Conservation (phyloP, 2,888 invertebrate species). For the Ophioninae sp. region DNA sequence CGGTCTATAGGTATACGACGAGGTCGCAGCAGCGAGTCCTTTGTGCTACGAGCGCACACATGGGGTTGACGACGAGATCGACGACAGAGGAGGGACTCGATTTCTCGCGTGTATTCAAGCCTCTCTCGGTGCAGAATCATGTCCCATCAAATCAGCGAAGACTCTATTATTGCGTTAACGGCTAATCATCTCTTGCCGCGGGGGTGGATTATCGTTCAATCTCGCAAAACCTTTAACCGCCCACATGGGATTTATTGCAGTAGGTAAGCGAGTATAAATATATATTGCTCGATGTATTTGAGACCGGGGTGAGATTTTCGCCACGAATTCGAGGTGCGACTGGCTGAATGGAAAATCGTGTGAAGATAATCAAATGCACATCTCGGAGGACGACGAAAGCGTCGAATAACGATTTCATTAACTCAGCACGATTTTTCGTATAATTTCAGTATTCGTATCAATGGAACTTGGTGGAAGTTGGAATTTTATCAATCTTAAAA, state of each 20-base stretch:
- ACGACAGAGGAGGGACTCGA: constrained; percentile 60
- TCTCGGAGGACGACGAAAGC: background rate
- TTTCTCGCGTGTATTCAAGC: constrained; percentile 50
- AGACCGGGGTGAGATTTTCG: constrained; percentile 41
- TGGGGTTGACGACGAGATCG: constrained; percentile 59
- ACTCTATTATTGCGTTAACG: constrained; percentile 73
- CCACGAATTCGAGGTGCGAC: background rate
- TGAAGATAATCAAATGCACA: background rate
- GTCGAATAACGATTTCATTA: background rate
- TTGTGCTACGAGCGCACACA: constrained; percentile 47
- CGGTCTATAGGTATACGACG: constrained; percentile 26
- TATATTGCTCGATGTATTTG: constrained; percentile 17
- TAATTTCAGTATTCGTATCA: background rate
- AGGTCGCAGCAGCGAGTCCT: constrained; percentile 49
- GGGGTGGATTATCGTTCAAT: constrained; percentile 55
- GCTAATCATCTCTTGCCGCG: constrained; percentile 71
- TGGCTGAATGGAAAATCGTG: background rate
- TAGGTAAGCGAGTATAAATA: constrained; percentile 13
- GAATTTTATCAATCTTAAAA: no score
- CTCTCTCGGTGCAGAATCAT: constrained; percentile 60
- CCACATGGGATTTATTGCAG: constrained; percentile 54
- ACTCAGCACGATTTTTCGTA: background rate
- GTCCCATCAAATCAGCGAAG: constrained; percentile 66
- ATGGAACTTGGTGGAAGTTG: no score
- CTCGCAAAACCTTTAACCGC: constrained; percentile 54